Evolutionary conservation across 2,888 invertebrate species (phyloP), one percentile per base, ranked within the genome.

Genomic region (Ochropacha duplaris): DNA sequence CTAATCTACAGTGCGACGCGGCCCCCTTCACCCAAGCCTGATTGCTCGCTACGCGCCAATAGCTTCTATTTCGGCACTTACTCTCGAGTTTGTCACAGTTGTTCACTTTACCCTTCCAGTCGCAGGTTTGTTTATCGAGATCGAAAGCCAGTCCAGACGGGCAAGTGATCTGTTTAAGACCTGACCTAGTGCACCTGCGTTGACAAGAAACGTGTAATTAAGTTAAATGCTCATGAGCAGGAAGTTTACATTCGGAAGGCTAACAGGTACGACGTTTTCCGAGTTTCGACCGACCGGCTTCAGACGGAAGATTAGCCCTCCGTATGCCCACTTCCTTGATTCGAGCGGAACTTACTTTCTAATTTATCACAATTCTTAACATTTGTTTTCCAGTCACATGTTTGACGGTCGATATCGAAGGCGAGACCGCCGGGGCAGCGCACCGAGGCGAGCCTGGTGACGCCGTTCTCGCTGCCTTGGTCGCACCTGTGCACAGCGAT

Each of bases 51-150:
- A 89, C 84, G 80, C 88, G 88, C 87, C 86, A 87, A 86, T 88
- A 90, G 86, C 86, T 84, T 86, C 82, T 81, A 78, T 83, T 81
- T 87, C 89, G 87, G 83, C 94, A 96, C 98, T 98, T 97, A 98
- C 98, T 98, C 96, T 98, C 98, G 93, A 97, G 95, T 94, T 96
- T 96, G 95, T 97, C 96, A 96, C 98, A 98, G 96, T 96, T 98
- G 95, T 94, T 96, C 95, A 98, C 98, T 96, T 98, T 97, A 95
- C 97, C 97, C 95, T 98, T 98, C 98, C 98, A 98, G 95, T 98
- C 98, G 94, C 98, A 98, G 92, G 98, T 98, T 95, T 98, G 98
- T 95, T 98, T 98, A 94, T 97, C 96, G 94, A 98, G 96, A 95
- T 98, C 98, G 95, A 98, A 98, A 94, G 98, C 96, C 95, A 98